These are phyloP conservation scores for Halcyon malimbica DNA, from an alignment of 2,113 vertebrate species.

Conservation along the genomic window DNA sequence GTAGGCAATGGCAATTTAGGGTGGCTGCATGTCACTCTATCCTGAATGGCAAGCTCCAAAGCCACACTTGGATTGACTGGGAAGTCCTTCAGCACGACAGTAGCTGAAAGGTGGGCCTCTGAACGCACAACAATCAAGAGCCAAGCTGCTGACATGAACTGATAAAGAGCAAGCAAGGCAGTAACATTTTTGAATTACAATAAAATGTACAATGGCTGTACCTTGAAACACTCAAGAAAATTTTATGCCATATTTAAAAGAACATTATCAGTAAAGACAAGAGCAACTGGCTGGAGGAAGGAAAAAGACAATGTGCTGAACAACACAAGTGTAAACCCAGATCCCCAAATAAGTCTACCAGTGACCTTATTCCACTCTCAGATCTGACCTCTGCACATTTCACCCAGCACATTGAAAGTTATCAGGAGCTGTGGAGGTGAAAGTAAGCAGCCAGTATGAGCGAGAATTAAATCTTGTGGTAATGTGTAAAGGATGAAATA, in stretches of 20 bases:
- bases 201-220: neutral
- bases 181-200: no score
- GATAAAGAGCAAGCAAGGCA: neutral
- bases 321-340: neutral
- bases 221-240: neutral
- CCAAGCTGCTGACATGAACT: neutral
- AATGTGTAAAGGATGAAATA: neutral
- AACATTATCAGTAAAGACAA: neutral
- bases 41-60: neutral
- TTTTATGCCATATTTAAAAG: neutral
- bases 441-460: neutral
- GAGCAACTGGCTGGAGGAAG: neutral
- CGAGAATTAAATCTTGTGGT: neutral
- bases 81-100: neutral
- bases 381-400: neutral
- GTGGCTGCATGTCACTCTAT: neutral
- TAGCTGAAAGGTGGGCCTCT: neutral
- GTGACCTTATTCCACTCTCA: neutral
- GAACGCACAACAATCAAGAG: neutral
- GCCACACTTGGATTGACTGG: neutral
- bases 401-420: neutral
- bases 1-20: neutral
- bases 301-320: neutral
- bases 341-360: neutral
- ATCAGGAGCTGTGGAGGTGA: neutral